Percentiles rank a stretch among this genome's conserved stretches.
Evolutionary conservation across 2,113 vertebrate genomes (phyloP).

Genomic region (Camelus dromedarius): DNA sequence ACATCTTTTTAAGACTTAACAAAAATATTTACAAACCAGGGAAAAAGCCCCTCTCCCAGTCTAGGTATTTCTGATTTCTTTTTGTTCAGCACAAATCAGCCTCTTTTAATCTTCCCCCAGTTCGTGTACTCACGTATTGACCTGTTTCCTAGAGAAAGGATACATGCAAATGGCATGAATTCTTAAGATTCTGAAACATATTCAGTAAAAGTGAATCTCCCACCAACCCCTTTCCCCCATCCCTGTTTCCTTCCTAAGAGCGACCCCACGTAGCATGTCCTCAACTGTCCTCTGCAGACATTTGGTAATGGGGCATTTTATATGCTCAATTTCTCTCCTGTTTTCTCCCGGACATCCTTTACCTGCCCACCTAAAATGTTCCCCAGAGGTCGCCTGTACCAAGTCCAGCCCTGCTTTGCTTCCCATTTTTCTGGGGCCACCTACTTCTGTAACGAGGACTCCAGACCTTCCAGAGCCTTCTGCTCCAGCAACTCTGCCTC

Average conservation of each 20-base stretch:
- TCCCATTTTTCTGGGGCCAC: accelerated
- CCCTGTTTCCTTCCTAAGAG: neutral
- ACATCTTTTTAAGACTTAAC: neutral
- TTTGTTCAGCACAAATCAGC: neutral
- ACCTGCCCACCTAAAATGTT: neutral
- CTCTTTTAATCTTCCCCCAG: neutral
- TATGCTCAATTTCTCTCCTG: accelerated
- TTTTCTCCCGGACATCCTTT: neutral
- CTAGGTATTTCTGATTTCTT: neutral
- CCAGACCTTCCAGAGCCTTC: neutral
- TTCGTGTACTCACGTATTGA: neutral
- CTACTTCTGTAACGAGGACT: neutral
- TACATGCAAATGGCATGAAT: neutral
- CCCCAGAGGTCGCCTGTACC: too few species aligned
- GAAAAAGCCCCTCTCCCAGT: neutral
- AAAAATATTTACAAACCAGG: neutral
- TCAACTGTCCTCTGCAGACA: neutral
- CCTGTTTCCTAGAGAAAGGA: neutral
- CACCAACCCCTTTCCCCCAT: accelerated
- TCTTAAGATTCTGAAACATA: neutral
- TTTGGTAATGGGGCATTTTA: neutral
- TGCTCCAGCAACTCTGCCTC: neutral
- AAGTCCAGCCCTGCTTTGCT: neutral
- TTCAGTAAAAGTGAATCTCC: neutral
- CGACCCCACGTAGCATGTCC: neutral